Evolutionary conservation across 2,888 invertebrate genomes (phyloP).

Genomic region (Periphyllus acericola): DNA sequence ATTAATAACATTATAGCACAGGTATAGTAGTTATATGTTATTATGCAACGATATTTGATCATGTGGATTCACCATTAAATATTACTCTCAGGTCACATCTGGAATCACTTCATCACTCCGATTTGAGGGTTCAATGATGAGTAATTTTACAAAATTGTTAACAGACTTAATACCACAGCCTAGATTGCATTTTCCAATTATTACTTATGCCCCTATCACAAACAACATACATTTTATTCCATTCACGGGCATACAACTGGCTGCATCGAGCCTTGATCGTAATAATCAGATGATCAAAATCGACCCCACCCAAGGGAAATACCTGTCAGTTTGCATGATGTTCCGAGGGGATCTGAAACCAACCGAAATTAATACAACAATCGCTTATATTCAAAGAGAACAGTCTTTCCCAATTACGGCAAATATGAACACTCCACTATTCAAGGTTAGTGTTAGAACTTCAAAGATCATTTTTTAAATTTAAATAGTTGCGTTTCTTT

Average conservation of each 20-base stretch:
- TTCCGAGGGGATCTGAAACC: slow-evolving; percentile 62
- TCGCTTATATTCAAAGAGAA: slow-evolving; percentile 53
- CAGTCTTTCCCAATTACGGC: slow-evolving; percentile 17
- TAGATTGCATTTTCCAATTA: slow-evolving; percentile 62
- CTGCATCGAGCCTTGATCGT: slow-evolving; percentile 56
- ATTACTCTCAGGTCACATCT: slow-evolving; percentile 39
- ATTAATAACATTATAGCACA: slow-evolving; percentile 54
- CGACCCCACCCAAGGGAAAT: slow-evolving; percentile 60
- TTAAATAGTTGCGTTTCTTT: slow-evolving; percentile 63
- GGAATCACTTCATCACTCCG: slow-evolving; percentile 63
- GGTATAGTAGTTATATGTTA: neutral
- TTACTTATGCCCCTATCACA: slow-evolving; percentile 57
- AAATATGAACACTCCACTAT: slow-evolving; percentile 36
- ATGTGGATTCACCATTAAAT: neutral
- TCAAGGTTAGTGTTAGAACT: slow-evolving; percentile 6
- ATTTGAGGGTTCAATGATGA: slow-evolving; percentile 62
- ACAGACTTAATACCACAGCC: slow-evolving; percentile 59
- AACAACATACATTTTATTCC: neutral
- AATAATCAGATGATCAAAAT: slow-evolving; percentile 60
- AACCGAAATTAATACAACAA: slow-evolving; percentile 60
- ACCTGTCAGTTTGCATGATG: slow-evolving; percentile 62
- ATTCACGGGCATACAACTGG: slow-evolving; percentile 40
- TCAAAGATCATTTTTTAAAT: neutral
- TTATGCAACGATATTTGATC: neutral
- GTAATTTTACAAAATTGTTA: slow-evolving; percentile 59